Evolutionary conservation across 2,797 vertebrate genomes (phyloP).

Genomic region (Apodemus agrarius): DNA sequence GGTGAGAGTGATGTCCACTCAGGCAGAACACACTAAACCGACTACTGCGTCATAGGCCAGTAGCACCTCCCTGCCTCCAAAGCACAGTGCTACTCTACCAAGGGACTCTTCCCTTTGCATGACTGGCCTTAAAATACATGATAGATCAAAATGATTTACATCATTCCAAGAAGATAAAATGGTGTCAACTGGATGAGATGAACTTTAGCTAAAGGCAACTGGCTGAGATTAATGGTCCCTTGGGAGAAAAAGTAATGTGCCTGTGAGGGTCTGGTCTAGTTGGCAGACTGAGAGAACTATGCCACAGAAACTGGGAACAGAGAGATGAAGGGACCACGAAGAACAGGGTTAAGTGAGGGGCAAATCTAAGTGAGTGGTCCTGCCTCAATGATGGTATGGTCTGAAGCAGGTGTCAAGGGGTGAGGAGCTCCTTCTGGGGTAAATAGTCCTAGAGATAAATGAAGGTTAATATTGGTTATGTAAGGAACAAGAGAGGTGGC

Average conservation of each 20-base stretch:
- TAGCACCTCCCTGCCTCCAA: background rate
- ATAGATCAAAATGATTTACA: background rate
- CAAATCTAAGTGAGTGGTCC: background rate
- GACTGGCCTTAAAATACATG: background rate
- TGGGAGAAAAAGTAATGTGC: background rate
- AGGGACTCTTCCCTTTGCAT: background rate
- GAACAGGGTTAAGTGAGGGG: background rate
- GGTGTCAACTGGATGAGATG: background rate
- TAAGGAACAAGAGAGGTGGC: background rate
- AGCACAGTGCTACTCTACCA: background rate
- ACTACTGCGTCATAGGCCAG: background rate
- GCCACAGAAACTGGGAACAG: background rate
- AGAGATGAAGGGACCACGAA: background rate
- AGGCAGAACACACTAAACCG: background rate
- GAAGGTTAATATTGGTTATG: background rate
- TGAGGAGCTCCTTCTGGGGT: background rate
- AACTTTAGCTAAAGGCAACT: conserved; percentile 39
- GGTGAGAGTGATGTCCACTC: background rate
- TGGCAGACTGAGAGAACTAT: background rate
- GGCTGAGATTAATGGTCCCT: background rate
- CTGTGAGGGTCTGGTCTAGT: background rate
- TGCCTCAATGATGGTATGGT: background rate
- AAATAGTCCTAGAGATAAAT: background rate
- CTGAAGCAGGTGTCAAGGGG: background rate
- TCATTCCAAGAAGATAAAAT: background rate